Percentiles rank a stretch among this genome's conserved stretches.
Conservation (phyloP, 2,888 invertebrate species). For the Drosophila lacicola region DNA sequence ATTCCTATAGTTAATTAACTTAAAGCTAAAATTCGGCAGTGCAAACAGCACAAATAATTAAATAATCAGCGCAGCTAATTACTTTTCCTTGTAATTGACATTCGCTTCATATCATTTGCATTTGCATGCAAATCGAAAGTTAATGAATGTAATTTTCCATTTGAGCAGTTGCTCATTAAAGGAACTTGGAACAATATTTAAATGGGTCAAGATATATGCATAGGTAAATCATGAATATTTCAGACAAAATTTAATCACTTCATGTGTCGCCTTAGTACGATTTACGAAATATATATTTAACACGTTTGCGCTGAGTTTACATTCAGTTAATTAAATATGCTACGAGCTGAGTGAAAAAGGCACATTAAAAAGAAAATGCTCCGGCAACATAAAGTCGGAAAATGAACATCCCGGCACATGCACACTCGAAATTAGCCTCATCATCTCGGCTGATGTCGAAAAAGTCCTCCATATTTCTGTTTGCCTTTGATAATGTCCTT, state of each 20-base stretch:
- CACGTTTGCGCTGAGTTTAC: slow-evolving; percentile 57
- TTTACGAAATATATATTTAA: slow-evolving; percentile 19
- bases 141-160: slow-evolving; percentile 51
- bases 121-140: slow-evolving; percentile 49
- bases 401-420: slow-evolving; percentile 12
- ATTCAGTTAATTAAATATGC: slow-evolving; percentile 70
- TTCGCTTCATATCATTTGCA: slow-evolving; percentile 19
- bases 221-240: background rate
- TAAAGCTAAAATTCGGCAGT: background rate
- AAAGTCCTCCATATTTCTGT: background rate
- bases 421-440: slow-evolving; percentile 12
- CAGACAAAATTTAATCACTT: slow-evolving; percentile 19
- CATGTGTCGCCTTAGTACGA: slow-evolving; percentile 21
- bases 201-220: too few relatives aligned
- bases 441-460: slow-evolving; percentile 16
- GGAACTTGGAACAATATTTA: background rate
- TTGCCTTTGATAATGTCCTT: background rate
- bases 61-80: slow-evolving; percentile 47
- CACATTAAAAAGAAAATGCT: slow-evolving; percentile 14
- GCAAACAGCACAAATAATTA: slow-evolving; percentile 25
- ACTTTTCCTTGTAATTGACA: slow-evolving; percentile 35
- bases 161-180: slow-evolving; percentile 25
- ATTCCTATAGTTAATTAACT: slow-evolving; percentile 53
- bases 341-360: slow-evolving; percentile 28
- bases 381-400: slow-evolving; percentile 41